phyloP scores from a whole-genome alignment of 2,888 invertebrate species.

The Lepidochrysops patricia region DNA sequence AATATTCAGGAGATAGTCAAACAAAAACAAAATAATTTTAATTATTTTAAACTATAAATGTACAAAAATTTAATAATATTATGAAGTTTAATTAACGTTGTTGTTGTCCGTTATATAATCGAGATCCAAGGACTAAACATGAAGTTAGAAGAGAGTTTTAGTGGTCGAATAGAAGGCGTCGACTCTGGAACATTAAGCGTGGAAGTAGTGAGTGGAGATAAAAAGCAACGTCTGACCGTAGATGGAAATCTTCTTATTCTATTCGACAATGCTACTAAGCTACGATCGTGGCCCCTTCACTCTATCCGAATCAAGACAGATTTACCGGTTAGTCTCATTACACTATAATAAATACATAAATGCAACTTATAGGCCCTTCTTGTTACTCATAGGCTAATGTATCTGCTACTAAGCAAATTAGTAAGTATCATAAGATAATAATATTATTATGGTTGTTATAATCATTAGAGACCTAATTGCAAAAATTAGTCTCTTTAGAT shows the following conservation, averaged over 20 bases:
- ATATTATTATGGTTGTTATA: no score
- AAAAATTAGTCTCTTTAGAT: no score
- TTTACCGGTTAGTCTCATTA: conserved; percentile 26
- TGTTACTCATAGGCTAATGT: not conserved
- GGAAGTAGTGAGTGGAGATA: conserved; percentile 18
- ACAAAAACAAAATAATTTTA: no score
- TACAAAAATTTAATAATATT: not conserved
- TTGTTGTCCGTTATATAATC: not conserved
- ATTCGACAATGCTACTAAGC: conserved; percentile 26
- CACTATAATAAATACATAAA: no score
- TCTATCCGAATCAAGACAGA: conserved; percentile 27
- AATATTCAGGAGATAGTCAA: no score
- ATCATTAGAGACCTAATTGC: no score
- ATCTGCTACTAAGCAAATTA: not conserved
- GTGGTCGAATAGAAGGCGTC: conserved; percentile 13
- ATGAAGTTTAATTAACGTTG: not conserved
- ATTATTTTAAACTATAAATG: no score
- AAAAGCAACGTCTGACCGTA: conserved; percentile 24
- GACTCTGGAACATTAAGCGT: conserved; percentile 15
- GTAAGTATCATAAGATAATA: no score
- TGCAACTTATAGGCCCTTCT: no score
- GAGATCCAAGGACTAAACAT: conserved; percentile 24
- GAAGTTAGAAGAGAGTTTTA: conserved; percentile 40
- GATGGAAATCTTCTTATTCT: conserved; percentile 26
- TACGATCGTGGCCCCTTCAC: conserved; percentile 32